These are phyloP conservation scores for Clivina fossor DNA, from an alignment of 2,888 invertebrate genomes.

Conservation along the genomic window DNA sequence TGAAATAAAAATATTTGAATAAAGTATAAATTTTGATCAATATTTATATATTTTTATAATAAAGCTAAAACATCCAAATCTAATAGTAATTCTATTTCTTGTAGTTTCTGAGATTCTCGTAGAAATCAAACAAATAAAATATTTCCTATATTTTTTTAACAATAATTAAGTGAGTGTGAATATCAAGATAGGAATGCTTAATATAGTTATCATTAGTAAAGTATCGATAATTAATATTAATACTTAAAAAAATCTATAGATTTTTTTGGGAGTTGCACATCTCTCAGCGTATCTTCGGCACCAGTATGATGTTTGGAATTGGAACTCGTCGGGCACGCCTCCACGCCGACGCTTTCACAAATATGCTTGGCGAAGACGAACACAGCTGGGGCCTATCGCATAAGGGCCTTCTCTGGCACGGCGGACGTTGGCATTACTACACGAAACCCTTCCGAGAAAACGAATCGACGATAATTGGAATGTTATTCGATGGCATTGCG, in stretches of 20 bases:
- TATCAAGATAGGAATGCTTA: no score
- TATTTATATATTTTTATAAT: no score
- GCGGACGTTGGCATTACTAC: constrained; percentile 62
- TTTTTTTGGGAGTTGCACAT: constrained; percentile 69
- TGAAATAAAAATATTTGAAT: no score
- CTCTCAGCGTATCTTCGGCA: constrained; percentile 69
- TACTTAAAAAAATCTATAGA: constrained; percentile 42
- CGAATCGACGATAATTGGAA: constrained; percentile 65
- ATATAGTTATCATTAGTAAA: no score
- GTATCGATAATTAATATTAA: no score
- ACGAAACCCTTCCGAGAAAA: constrained; percentile 71
- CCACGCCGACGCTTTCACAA: constrained; percentile 68
- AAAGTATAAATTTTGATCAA: no score
- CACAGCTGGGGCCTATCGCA: constrained; percentile 74
- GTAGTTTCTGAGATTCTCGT: no score
- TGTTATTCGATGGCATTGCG: constrained; percentile 67
- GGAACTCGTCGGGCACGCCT: constrained; percentile 59
- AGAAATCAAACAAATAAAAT: no score
- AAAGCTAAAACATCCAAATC: no score
- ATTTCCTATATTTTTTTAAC: no score
- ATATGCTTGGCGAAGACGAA: constrained; percentile 70
- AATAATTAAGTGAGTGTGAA: no score
- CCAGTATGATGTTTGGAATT: constrained; percentile 76
- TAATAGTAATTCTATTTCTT: no score
- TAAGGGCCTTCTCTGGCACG: constrained; percentile 71